Evolutionary conservation across 2,113 vertebrate species (phyloP).

Genomic region (Onychostoma macrolepis): DNA sequence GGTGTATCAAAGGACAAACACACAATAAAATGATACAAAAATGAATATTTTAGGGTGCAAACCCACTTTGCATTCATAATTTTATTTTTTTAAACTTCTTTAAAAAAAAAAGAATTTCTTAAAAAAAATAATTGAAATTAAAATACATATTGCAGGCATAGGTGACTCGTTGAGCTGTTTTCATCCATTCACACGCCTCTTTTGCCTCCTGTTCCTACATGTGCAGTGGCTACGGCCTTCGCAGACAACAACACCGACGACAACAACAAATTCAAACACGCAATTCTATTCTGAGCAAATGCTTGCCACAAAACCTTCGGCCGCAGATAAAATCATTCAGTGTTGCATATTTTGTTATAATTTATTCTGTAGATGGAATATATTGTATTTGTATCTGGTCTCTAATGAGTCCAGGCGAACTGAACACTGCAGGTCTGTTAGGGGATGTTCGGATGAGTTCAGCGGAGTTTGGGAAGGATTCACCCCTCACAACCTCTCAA

Average conservation of each 20-base stretch:
- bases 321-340: conserved; percentile 44
- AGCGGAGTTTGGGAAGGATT: too few species aligned
- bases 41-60: conserved; percentile 8
- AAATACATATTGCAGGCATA: conserved; percentile 57
- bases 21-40: conserved; percentile 10
- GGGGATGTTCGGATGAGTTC: not conserved
- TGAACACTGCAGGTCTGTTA: not conserved
- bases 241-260: conserved; percentile 26
- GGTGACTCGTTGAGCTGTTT: conserved; percentile 23
- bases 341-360: conserved; percentile 65
- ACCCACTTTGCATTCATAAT: conserved; percentile 50
- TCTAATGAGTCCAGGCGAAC: conserved; percentile 29
- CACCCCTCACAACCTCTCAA: conserved; percentile 73
- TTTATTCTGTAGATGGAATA: conserved; percentile 49
- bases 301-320: not conserved
- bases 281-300: not conserved
- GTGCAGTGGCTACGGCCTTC: not conserved
- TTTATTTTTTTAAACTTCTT: conserved; percentile 47
- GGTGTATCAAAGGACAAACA: not conserved
- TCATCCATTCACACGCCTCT: not conserved
- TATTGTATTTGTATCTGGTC: conserved; percentile 21
- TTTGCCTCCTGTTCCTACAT: not conserved
- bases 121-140: conserved; percentile 49
- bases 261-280: conserved; percentile 34
- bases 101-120: conserved; percentile 50